Evolutionary conservation across 2,113 vertebrate species (phyloP), one percentile per base, ranked within the genome.

Genomic region (Irena cyanogastra): DNA sequence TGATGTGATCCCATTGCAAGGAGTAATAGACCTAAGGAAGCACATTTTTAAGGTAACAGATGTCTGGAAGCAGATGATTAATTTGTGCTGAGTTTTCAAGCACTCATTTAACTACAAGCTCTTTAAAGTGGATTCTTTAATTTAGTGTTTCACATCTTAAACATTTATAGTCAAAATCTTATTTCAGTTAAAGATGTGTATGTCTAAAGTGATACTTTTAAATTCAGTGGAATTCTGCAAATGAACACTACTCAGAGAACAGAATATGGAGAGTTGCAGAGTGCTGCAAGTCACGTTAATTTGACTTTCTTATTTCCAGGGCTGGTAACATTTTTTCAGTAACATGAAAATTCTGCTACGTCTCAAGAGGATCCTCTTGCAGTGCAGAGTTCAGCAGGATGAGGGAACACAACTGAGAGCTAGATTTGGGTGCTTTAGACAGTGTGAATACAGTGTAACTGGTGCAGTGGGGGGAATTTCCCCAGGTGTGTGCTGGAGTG

Each of bases 61-160:
- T 91, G 90, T 91, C 70, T 91, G 77, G 78, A 83, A 87, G 61
- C 28, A 72, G 83, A 56, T 88, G 37, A 91, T 95, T 93, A 93
- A 94, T 93, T 95, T 19, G 19, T 49, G 54, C 71, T 68, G 87
- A 59, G 53, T 80, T 93, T 90, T 88, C 91, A 92, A 85, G 50
- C 41, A 8, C 49, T 88, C 61, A 22, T 82, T 79, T 83, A 56
- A 59, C 41, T 90, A 30, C 16, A 83, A 78, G 71, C 75, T 76
- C 83, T 93, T 69, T 26, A 39, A 92, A 92, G 66, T 69, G 59
- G 57, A 56, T 90, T 68, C 26, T 49, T 89, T 81, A 69, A 86
- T 93, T 79, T 88, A 79, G 75, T 69, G 61, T 65, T 85, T 88
- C 66, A 35, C 30, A 2, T 83, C 88, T 68, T 52, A 31, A 91